Evolutionary conservation across 2,113 vertebrate species (phyloP).

Genomic region (Rhombomys opimus): DNA sequence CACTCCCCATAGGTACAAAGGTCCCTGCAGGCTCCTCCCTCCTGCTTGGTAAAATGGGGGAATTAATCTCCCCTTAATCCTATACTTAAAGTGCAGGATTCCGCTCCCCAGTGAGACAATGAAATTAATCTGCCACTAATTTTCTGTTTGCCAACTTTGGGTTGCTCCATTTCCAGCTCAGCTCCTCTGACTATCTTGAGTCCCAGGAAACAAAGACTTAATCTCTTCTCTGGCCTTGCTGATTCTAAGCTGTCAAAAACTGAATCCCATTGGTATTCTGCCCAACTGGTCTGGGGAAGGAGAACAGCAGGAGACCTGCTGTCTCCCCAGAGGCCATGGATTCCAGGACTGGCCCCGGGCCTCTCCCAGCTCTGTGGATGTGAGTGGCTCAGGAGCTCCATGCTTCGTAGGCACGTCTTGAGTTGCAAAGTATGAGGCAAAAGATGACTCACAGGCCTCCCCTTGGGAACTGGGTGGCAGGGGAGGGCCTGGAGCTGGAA

Average conservation of each 20-base stretch:
- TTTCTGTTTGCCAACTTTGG: constrained; percentile 52
- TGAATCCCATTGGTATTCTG: neutral
- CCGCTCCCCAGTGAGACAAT: constrained; percentile 26
- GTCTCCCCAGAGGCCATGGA: neutral
- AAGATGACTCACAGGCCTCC: constrained; percentile 11
- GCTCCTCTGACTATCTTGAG: constrained; percentile 29
- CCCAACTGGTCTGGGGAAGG: neutral
- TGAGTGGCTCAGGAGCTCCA: neutral
- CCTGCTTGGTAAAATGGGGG: neutral
- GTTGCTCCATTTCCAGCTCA: neutral
- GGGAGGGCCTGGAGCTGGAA: neutral
- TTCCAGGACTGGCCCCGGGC: constrained; percentile 17
- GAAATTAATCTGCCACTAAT: constrained; percentile 67
- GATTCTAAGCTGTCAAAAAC: constrained; percentile 16
- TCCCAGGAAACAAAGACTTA: constrained; percentile 48
- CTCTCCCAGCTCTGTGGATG: constrained; percentile 39
- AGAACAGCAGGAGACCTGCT: neutral
- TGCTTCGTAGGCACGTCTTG: neutral
- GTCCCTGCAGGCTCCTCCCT: neutral
- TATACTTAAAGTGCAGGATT: neutral
- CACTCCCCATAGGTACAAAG: neutral
- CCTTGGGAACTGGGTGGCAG: neutral
- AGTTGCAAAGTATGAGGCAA: neutral
- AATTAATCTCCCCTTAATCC: constrained; percentile 58
- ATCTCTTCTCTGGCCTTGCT: constrained; percentile 44